Evolutionary conservation across 1,140 invertebrate genomes (phyloP).

Genomic region (Harpegnathos saltator): DNA sequence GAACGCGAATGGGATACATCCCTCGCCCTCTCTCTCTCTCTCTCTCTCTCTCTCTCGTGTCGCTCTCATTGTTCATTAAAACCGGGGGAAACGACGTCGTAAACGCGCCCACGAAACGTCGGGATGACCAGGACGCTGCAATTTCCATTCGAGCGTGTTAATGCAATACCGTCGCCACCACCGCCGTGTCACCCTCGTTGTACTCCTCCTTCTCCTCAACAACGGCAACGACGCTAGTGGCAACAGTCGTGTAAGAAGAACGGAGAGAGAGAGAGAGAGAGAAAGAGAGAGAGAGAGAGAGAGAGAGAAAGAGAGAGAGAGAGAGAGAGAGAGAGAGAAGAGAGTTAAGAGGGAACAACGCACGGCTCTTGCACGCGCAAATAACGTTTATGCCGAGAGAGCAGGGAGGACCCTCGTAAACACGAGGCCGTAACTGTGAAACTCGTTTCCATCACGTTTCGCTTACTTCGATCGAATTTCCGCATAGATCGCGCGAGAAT

Average conservation of each 20-base stretch:
- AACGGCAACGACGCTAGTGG: neutral
- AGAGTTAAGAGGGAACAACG: neutral
- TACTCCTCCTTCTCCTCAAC: neutral
- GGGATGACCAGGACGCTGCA: slow-evolving; percentile 71
- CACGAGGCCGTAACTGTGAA: slow-evolving; percentile 81
- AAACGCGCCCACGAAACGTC: slow-evolving; percentile 75
- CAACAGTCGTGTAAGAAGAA: slow-evolving; percentile 21
- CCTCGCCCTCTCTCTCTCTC: slow-evolving; percentile 3
- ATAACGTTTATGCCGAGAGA: slow-evolving; percentile 72
- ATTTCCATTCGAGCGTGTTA: slow-evolving; percentile 83
- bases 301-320: neutral
- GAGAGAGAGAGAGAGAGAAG: neutral
- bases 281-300: too few species aligned
- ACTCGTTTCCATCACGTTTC: slow-evolving; percentile 73
- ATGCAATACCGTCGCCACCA: slow-evolving; percentile 65
- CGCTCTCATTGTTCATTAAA: slow-evolving; percentile 78
- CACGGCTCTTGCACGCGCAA: slow-evolving; percentile 70
- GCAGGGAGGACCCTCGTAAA: slow-evolving; percentile 75
- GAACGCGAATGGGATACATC: slow-evolving; percentile 9
- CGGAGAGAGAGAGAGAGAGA: neutral
- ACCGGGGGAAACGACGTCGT: slow-evolving; percentile 77
- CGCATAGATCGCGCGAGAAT: slow-evolving; percentile 29
- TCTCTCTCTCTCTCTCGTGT: neutral
- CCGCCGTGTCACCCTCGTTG: slow-evolving; percentile 34
- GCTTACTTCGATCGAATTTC: slow-evolving; percentile 55